A percentile compares a stretch with the other conserved stretches of the same genome.
These are phyloP conservation scores for Halictus rubicundus DNA, from an alignment of 1,140 invertebrate species.

Conservation along the genomic window DNA sequence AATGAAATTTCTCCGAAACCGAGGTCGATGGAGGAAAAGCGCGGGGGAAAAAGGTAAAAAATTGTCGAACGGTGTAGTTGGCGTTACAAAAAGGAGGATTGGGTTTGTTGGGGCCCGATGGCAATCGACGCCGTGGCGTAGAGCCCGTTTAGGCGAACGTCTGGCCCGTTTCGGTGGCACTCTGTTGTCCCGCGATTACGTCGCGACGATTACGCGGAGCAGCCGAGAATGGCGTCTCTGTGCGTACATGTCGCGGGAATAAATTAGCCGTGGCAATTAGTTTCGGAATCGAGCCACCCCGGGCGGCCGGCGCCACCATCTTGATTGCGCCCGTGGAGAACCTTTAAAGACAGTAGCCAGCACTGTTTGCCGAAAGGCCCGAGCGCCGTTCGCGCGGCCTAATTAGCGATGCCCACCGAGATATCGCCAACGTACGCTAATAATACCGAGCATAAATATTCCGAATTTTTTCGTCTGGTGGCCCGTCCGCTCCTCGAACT, in stretches of 20 bases:
- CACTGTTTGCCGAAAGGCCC: conserved; percentile 79
- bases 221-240: conserved; percentile 75
- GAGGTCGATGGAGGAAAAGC: too few relatives aligned
- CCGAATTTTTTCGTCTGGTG: conserved; percentile 75
- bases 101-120: neutral
- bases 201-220: conserved; percentile 67
- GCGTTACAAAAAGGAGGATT: too few relatives aligned
- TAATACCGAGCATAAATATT: conserved; percentile 80
- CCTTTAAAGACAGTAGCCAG: conserved; percentile 78
- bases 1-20: too few relatives aligned
- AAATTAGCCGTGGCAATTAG: conserved; percentile 81
- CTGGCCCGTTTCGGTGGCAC: conserved; percentile 10
- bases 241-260: conserved; percentile 77
- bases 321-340: conserved; percentile 74
- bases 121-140: conserved; percentile 16
- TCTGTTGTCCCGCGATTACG: conserved; percentile 48
- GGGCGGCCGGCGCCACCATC: conserved; percentile 80
- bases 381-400: conserved; percentile 72
- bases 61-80: too few relatives aligned
- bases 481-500: conserved; percentile 40
- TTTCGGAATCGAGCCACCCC: conserved; percentile 77
- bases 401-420: conserved; percentile 80
- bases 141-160: neutral
- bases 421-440: conserved; percentile 78
- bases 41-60: too few relatives aligned